Base-by-base conservation (phyloP, 2,888 invertebrate species). In the Drosophila mettleri region DNA sequence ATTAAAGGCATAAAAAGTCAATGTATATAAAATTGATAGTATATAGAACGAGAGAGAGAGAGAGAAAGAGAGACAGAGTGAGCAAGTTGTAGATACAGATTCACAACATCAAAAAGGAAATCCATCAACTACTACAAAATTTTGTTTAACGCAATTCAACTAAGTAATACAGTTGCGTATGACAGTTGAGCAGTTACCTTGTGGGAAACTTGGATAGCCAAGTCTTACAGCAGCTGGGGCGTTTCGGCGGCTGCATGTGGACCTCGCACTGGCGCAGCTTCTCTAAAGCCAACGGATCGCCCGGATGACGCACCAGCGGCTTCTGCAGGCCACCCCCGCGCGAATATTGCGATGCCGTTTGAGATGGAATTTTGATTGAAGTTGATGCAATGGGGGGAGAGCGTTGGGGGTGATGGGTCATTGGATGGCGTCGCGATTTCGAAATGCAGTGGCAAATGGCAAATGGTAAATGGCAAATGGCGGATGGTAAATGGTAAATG, bases 171-270 rank as follows among this genome's bases (percentile, higher is more conserved):
- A 20, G 18, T 29, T 61, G 38, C 52, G 63, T 60, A 38, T 20
- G 45, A 34, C 16, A 54, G n/a, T 39, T 43, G 59, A 49, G 58
- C 20, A 69, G 72, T 91, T 93, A 93, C 92, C 97, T 94, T 88
- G 97, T 98, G 69, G 98, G 98, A 94, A 98, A 98, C 94, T 98
- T 98, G 93, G 97, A 96, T 93, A 97, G 95, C 97, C 98, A 98
- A 90, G 96, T 95, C 91, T 96, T 95, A 94, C 98, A 98, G 94
- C 97, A 97, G 94, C 96, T 96, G 93, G 96, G 96, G 92, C 96
- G 94, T 86, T 92, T 92, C 78, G 95, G 95, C 81, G 95, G 94
- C 93, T 95, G 95, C 95, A 97, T 96, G 93, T 97, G 98, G 86
- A 98, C 95, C 93, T 97, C 97, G 93, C 97, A 97, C 92, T 97